A percentile compares a stretch with the other conserved stretches of the same genome.
phyloP scores from a whole-genome alignment of 2,797 vertebrate species.

The Pteronotus mesoamericanus region DNA sequence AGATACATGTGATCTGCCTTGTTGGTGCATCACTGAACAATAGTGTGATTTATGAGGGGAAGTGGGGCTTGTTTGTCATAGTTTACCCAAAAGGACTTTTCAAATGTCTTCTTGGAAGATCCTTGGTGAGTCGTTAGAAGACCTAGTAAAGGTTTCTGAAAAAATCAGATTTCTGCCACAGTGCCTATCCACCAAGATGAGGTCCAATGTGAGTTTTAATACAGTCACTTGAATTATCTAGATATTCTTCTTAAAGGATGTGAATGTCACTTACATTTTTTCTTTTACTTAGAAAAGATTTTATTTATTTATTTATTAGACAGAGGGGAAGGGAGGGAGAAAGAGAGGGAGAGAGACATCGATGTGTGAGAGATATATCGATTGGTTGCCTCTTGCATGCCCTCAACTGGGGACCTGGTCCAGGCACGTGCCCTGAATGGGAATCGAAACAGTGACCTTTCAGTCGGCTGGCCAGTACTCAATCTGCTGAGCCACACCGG shows the following conservation, averaged over 20 bases:
- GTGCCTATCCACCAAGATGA: not conserved
- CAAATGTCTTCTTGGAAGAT: not conserved
- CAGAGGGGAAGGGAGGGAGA: not conserved
- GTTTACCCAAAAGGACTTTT: not conserved
- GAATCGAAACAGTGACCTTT: not conserved
- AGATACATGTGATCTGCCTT: slow-evolving; percentile 13
- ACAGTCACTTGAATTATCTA: not conserved
- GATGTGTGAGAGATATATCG: not conserved
- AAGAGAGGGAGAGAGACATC: not conserved
- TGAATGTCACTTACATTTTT: not conserved
- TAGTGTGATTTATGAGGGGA: slow-evolving; percentile 44
- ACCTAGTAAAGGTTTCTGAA: not conserved
- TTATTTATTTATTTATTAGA: not conserved
- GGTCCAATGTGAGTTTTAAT: not conserved
- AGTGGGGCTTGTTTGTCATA: not conserved
- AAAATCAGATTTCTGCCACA: not conserved
- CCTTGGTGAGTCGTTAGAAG: not conserved
- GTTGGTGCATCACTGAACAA: not conserved
- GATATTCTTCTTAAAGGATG: not conserved
- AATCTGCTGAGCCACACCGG: too few relatives aligned
- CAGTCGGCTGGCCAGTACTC: not conserved
- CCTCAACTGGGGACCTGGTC: too few relatives aligned
- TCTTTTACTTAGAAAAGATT: not conserved
- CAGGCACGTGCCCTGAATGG: not conserved
- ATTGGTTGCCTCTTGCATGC: not conserved